These are phyloP conservation scores for Drosophila limbata DNA, from an alignment of 2,888 invertebrate genomes.

Conservation along the genomic window DNA sequence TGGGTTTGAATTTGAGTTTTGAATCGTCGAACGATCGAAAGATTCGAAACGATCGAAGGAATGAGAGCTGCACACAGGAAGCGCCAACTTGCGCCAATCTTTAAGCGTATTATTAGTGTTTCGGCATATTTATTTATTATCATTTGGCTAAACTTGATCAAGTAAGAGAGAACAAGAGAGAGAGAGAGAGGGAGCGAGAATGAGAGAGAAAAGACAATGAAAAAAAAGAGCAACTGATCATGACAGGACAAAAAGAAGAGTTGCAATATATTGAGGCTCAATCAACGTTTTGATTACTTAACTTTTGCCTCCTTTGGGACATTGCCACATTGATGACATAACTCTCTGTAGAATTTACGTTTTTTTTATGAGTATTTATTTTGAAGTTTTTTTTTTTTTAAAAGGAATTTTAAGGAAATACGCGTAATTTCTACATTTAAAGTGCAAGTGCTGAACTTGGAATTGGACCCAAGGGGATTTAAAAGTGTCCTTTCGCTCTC, in stretches of 20 bases:
- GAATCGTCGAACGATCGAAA: conserved; percentile 4
- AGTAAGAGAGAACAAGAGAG: not conserved
- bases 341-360: conserved; percentile 42
- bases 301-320: conserved; percentile 44
- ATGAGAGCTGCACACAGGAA: conserved; percentile 56
- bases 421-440: conserved; percentile 71
- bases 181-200: not conserved
- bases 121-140: conserved; percentile 80
- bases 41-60: conserved; percentile 32
- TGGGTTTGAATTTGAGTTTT: conserved; percentile 21
- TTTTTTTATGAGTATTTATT: not conserved
- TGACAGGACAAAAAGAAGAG: conserved; percentile 34
- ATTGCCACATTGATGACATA: conserved; percentile 76
- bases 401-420: conserved; percentile 26
- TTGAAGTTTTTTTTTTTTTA: conserved; percentile 1
- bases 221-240: conserved; percentile 12
- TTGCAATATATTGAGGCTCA: conserved; percentile 10
- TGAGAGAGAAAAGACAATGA: not conserved
- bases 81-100: conserved; percentile 78
- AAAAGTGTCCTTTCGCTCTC: conserved; percentile 2
- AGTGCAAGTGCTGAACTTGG: conserved; percentile 76
- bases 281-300: conserved; percentile 63
- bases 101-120: conserved; percentile 79
- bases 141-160: conserved; percentile 59
- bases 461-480: conserved; percentile 77